Evolutionary conservation across 2,888 invertebrate genomes (phyloP), one percentile per base, ranked within the genome.

Genomic region (Ochropleura plecta): DNA sequence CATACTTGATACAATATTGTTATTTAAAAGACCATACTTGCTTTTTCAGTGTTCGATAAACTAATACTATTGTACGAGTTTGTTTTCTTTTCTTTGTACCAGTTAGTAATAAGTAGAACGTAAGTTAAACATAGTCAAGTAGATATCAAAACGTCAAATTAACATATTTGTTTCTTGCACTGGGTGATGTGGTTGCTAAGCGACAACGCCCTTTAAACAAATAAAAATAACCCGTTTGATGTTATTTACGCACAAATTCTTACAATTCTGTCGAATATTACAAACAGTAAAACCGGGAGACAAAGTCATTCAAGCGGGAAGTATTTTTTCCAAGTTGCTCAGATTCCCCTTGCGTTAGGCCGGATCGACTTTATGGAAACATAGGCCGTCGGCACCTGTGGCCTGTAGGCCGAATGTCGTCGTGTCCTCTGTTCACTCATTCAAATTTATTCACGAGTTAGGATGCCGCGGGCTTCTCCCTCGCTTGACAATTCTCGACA

Each of bases 361-460:
- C 59, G 81, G 73, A 49, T 76, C 62, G 60, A 78, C 86, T 92
- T 93, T 92, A 91, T 91, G 88, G 86, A 78, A 88, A 79, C 84
- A 79, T 87, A 84, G 86, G 89, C 67, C 55, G 84, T 78, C 80
- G 80, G 88, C 93, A 93, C 92, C 93, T 93, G 93, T 86, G 92
- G 85, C 90, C 92, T 86, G 85, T 86, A 87, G 90, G 91, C 90
- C 91, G 91, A 91, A 92, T 92, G 92, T 92, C 91, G 88, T 82
- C 85, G 85, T 83, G 86, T 83, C 86, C 86, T 89, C 89, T 90
- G 89, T 86, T 93, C 92, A 90, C 72, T 86, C 89, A 93, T 94
- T 93, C 92, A 93, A 95, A 94, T 94, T 93, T 94, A 94, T 94
- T 94, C 94, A 94, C 89, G 88, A 92, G 92, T 87, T 85, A 87